Conservation (phyloP, 2,797 vertebrate species). For the Chanos chanos region DNA sequence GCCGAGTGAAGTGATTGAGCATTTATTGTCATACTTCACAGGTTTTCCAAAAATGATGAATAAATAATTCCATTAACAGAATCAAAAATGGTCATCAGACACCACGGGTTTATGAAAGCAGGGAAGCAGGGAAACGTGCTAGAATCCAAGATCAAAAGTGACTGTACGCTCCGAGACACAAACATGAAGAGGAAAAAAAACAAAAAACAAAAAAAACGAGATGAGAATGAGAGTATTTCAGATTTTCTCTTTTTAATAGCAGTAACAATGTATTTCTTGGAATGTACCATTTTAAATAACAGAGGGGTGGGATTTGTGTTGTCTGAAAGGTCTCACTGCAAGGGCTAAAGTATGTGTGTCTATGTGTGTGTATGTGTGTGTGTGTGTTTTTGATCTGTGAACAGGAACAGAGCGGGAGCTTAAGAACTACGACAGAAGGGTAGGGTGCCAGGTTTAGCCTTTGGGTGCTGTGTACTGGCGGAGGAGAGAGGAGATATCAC, state of each 20-base stretch:
- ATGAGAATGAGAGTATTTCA: too few species aligned
- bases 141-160: too few species aligned
- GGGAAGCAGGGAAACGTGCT: too few species aligned
- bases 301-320: slow-evolving; percentile 8
- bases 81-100: too few species aligned
- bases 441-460: slow-evolving; percentile 58
- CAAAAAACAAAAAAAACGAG: slow-evolving; percentile 22
- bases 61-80: too few species aligned
- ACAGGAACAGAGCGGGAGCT: not conserved
- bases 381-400: slow-evolving; percentile 15
- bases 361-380: not conserved
- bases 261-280: slow-evolving; percentile 56
- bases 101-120: too few species aligned
- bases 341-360: not conserved
- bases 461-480: slow-evolving; percentile 72
- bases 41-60: too few species aligned
- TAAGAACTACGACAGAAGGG: not conserved
- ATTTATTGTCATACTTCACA: too few species aligned
- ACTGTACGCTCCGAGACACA: not conserved
- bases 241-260: slow-evolving; percentile 63
- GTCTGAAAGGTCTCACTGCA: slow-evolving; percentile 2
- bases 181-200: slow-evolving; percentile 21
- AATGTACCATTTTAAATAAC: slow-evolving; percentile 38
- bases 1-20: too few species aligned
- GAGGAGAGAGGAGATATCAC: slow-evolving; percentile 78